phyloP scores from a whole-genome alignment of 2,797 vertebrate genomes.

The Helarctos malayanus region DNA sequence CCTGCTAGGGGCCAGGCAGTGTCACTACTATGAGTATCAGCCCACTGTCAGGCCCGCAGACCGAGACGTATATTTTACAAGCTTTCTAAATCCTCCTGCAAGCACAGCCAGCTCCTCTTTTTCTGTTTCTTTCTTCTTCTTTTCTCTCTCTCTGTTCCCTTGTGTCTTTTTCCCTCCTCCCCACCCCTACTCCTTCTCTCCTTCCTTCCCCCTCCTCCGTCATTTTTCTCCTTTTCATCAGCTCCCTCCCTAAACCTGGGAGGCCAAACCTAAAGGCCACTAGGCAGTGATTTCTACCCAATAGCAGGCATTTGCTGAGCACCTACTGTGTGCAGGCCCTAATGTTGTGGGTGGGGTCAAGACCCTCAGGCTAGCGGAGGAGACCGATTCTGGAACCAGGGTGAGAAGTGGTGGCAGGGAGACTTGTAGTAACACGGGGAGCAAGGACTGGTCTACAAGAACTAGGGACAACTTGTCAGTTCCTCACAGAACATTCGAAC shows the following conservation, averaged over 20 bases:
- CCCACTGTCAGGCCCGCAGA: fast-evolving
- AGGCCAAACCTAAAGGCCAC: background rate
- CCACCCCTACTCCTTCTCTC: too few relatives aligned
- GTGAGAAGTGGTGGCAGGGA: background rate
- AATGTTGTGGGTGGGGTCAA: background rate
- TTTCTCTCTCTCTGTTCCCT: background rate
- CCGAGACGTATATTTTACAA: fast-evolving
- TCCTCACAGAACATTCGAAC: background rate
- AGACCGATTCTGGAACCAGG: background rate
- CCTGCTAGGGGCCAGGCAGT: background rate
- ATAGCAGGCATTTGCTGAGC: background rate
- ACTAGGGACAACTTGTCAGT: background rate
- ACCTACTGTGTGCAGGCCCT: background rate
- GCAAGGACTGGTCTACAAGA: background rate
- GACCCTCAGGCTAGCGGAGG: background rate
- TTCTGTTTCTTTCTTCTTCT: background rate
- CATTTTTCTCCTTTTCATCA: background rate
- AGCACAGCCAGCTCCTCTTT: background rate
- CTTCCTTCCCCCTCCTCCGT: too few relatives aligned
- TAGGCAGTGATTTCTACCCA: background rate
- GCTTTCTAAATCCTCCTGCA: background rate
- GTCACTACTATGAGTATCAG: fast-evolving
- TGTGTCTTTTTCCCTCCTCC: background rate
- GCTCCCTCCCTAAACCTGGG: too few relatives aligned
- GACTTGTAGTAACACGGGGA: background rate